phyloP scores from a whole-genome alignment of 2,888 invertebrate species.

The Eueremaeus valkanovi region DNA sequence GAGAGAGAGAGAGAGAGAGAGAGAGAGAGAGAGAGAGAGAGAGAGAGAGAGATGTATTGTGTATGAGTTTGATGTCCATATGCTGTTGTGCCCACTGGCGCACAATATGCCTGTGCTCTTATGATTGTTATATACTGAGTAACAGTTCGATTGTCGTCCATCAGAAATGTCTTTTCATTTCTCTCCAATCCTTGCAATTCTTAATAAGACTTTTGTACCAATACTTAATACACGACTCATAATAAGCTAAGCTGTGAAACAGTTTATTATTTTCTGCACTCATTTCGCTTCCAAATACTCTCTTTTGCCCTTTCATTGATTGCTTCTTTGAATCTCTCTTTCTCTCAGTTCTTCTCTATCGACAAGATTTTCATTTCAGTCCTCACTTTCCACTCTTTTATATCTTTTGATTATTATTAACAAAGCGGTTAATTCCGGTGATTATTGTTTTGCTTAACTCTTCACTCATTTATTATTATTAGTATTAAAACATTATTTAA shows the following conservation, averaged over 20 bases:
- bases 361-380: background rate
- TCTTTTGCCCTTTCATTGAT: no score
- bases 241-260: conserved; percentile 17
- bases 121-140: background rate
- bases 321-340: no score
- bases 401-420: background rate
- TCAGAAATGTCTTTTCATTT: background rate
- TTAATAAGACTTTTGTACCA: conserved; percentile 2
- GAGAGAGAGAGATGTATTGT: background rate
- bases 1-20: no score
- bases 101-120: background rate
- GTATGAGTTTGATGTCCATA: conserved; percentile 8
- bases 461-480: background rate
- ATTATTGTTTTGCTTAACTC: background rate
- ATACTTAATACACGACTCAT: conserved; percentile 21
- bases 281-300: background rate
- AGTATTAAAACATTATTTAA: background rate
- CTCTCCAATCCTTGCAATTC: background rate
- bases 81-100: background rate
- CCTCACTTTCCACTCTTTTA: background rate
- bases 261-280: conserved; percentile 15
- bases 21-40: background rate
- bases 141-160: background rate
- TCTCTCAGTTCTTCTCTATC: no score
- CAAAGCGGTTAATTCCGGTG: no score